Conservation (phyloP, 1,140 invertebrate genomes). For the Grapholita molesta region DNA sequence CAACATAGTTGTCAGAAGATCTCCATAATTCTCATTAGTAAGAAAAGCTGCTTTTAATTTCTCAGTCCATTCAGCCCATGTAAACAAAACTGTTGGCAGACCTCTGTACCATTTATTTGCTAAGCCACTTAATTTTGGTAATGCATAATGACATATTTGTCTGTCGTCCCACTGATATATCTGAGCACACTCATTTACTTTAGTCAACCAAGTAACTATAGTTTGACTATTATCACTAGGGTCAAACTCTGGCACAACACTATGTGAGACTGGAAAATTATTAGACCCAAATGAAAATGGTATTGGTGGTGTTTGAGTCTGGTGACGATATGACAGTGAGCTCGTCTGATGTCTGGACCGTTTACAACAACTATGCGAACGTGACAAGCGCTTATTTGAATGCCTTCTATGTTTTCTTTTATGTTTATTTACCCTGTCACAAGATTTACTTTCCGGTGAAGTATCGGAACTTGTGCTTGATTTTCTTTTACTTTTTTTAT, state of each 20-base stretch:
- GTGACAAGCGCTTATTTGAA: no score
- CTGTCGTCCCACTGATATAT: slow-evolving; percentile 25
- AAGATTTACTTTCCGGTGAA: no score
- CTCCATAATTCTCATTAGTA: slow-evolving; percentile 15
- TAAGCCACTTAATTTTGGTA: slow-evolving; percentile 20
- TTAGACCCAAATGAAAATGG: no score
- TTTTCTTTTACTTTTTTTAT: no score
- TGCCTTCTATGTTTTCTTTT: no score
- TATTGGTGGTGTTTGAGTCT: no score
- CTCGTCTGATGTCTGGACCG: no score
- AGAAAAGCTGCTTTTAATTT: slow-evolving; percentile 28
- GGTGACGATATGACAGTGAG: no score
- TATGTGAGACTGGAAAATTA: background rate
- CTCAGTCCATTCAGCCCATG: slow-evolving; percentile 25
- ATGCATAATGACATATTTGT: slow-evolving; percentile 19
- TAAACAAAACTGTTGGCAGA: slow-evolving; percentile 19
- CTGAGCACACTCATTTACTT: slow-evolving; percentile 24
- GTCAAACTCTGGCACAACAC: background rate
- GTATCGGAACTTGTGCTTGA: no score
- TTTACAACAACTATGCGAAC: no score
- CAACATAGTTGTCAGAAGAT: background rate
- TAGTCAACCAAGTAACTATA: background rate
- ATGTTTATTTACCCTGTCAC: no score
- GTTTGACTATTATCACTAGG: background rate
- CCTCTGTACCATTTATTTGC: slow-evolving; percentile 26